Evolutionary conservation across 2,888 invertebrate genomes (phyloP).

Genomic region (Cataglyphis cursor): DNA sequence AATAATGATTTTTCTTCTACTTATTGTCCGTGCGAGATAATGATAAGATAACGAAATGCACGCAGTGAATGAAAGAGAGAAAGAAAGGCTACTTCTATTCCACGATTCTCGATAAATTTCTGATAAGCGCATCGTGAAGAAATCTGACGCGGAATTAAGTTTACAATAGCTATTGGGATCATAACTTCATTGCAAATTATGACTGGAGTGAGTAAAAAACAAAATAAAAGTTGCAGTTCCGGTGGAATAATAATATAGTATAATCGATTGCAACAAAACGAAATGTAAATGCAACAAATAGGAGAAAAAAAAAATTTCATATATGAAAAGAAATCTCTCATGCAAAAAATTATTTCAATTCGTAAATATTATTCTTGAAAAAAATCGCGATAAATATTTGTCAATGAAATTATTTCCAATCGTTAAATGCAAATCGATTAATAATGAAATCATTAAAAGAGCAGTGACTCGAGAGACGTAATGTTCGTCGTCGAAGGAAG

Average conservation of each 20-base stretch:
- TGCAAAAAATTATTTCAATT: background rate
- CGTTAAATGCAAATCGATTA: background rate
- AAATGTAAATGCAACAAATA: background rate
- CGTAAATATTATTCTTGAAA: background rate
- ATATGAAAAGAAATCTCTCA: background rate
- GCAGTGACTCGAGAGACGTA: background rate
- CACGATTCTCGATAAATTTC: background rate
- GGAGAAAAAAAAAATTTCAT: background rate
- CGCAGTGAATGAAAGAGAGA: background rate
- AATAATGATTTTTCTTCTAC: slow-evolving; percentile 16
- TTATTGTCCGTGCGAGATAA: slow-evolving; percentile 23
- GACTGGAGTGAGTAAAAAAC: background rate
- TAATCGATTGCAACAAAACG: background rate
- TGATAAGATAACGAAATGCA: slow-evolving; percentile 69
- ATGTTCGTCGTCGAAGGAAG: background rate
- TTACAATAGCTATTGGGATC: background rate
- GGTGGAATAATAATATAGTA: background rate
- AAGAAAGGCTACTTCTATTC: background rate
- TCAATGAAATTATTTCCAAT: background rate
- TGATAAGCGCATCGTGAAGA: background rate
- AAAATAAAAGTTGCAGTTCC: background rate
- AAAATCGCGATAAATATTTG: background rate
- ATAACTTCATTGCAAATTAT: background rate
- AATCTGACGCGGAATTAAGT: background rate
- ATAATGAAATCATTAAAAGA: background rate